phyloP scores from a whole-genome alignment of 2,113 vertebrate species.

The Bambusicola thoracicus region DNA sequence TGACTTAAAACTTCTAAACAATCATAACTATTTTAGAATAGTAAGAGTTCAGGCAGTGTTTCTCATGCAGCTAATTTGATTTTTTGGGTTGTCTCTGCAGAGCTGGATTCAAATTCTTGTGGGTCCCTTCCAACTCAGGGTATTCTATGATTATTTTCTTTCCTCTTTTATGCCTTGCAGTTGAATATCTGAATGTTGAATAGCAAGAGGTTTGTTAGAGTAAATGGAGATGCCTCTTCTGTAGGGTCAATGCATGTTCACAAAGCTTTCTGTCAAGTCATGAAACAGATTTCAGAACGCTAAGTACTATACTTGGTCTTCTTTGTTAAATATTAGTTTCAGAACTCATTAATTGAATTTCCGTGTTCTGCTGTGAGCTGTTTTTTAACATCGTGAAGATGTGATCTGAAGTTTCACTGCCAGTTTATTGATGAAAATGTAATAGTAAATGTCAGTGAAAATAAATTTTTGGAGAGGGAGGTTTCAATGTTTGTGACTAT shows the following conservation, averaged over 20 bases:
- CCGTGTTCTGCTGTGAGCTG: background rate
- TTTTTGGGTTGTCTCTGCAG: too few relatives aligned
- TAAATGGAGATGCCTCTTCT: background rate
- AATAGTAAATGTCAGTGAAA: background rate
- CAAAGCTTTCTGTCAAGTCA: background rate
- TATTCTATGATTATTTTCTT: too few relatives aligned
- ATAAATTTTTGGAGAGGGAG: background rate
- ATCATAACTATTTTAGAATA: background rate
- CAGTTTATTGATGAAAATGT: accelerated
- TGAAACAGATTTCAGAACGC: background rate
- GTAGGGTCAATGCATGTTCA: background rate
- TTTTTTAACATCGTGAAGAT: background rate
- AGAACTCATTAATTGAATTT: background rate
- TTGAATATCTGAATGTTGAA: too few relatives aligned
- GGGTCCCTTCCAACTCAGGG: too few relatives aligned
- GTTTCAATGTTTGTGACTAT: accelerated
- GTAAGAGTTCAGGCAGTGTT: background rate
- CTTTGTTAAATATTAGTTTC: background rate
- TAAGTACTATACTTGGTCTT: background rate
- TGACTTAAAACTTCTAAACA: background rate
- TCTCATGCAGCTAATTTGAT: too few relatives aligned
- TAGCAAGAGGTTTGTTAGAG: background rate
- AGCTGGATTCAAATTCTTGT: too few relatives aligned
- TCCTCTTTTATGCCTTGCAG: accelerated
- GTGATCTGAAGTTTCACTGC: background rate